Evolutionary conservation across 2,888 invertebrate genomes (phyloP), one percentile per base, ranked within the genome.

Genomic region (Myopa tessellatipennis): DNA sequence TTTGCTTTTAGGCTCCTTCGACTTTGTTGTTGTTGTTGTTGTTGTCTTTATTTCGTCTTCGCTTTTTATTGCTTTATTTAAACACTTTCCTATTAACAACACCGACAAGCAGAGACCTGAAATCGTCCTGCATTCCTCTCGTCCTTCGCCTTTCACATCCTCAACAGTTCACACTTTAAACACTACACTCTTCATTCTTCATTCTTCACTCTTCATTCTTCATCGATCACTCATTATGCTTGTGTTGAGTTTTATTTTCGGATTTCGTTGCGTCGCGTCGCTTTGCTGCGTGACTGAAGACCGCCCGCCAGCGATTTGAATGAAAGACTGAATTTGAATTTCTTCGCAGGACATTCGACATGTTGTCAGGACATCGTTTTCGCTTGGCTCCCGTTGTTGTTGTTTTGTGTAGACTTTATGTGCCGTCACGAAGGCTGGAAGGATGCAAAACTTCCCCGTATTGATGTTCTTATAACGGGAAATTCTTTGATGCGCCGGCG

Each of bases 261-360:
- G 50, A 40, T 45, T 69, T 26, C n/a, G n/a, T 26, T 38, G 26
- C 18, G 14, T 50, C 18, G 45, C 45, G 16, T 26, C n/a, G n/a
- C 8, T 38, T 52, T 8, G 14, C 12, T 14, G 45, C 45, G 60
- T 16, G 18, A 1, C 60, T 18, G 3, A 63, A 86, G 84, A 85
- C 87, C 86, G 82, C 83, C 82, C 86, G 83, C 83, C 81, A 83
- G 84, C 85, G 85, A 85, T 85, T 83, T 81, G 83, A 84, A 84
- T 84, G 82, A 84, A 83, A 83, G 86, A 87, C 87, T 87, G 84
- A 87, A 45, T 79, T 83, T 81, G 78, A 55, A 45, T 1, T 79
- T 78, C 70, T 63, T 71, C 77, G 79, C 77, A 77, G 78, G 79
- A 77, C 77, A 77, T 67, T 61, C 61, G 79, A 77, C 77, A 73